Percentiles rank a stretch among this genome's conserved stretches.
Conservation (phyloP, 2,113 vertebrate genomes). For the Hippoglossus stenolepis region DNA sequence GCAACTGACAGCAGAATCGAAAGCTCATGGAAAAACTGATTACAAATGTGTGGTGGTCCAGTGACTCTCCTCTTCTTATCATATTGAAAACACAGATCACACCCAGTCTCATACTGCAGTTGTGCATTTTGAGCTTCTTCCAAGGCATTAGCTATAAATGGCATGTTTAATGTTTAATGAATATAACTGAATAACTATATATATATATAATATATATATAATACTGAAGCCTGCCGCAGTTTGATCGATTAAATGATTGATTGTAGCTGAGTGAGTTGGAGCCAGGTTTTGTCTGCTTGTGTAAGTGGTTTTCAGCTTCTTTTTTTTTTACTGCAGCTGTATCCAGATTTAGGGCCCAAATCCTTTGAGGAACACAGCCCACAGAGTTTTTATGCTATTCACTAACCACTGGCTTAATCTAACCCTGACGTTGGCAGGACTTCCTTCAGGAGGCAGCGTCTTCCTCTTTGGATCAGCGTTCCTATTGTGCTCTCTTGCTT, state of each 20-base stretch:
- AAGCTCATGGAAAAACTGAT: not conserved
- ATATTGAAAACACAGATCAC: not conserved
- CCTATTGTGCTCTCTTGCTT: not conserved
- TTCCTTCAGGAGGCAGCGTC: not conserved
- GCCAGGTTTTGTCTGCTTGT: constrained; percentile 3
- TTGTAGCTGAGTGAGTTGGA: not conserved
- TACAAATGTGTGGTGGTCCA: not conserved
- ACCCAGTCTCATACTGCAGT: not conserved
- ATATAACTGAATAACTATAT: too few species aligned
- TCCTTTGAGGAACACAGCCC: not conserved
- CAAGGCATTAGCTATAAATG: not conserved
- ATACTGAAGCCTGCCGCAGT: not conserved
- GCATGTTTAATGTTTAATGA: not conserved
- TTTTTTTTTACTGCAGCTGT: not conserved
- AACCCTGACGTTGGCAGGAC: not conserved
- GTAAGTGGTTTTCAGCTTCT: not conserved
- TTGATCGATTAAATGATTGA: not conserved
- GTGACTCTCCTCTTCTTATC: not conserved
- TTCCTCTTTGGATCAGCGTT: not conserved
- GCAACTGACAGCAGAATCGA: not conserved
- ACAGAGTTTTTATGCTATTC: not conserved
- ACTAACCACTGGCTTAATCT: not conserved
- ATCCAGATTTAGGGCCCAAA: not conserved
- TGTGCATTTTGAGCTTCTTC: not conserved
- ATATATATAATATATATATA: too few species aligned